phyloP scores from a whole-genome alignment of 2,888 invertebrate species.

The Cephus spinipes region DNA sequence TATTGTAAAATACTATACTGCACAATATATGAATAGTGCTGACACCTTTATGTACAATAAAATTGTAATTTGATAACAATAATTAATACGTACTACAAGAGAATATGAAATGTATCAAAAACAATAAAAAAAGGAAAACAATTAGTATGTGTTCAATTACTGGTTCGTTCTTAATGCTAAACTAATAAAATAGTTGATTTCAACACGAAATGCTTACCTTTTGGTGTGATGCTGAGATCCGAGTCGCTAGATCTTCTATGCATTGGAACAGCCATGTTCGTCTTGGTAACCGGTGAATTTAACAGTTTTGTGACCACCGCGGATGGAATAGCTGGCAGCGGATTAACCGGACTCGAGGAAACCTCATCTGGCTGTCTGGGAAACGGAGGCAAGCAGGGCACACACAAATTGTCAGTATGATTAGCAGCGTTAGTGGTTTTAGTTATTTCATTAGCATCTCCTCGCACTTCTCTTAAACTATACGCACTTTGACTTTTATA shows the following conservation, averaged over 20 bases:
- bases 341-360: constrained; percentile 53
- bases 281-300: constrained; percentile 70
- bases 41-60: neutral
- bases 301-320: constrained; percentile 71
- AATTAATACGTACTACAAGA: neutral
- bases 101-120: constrained; percentile 7
- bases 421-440: constrained; percentile 56
- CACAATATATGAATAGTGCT: neutral
- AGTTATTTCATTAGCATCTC: constrained; percentile 33
- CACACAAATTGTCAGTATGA: constrained; percentile 64
- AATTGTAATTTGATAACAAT: neutral
- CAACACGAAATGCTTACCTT: constrained; percentile 74
- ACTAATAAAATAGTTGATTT: neutral
- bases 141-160: constrained; percentile 16
- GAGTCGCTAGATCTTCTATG: constrained; percentile 92
- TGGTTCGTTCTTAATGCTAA: neutral
- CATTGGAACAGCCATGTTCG: constrained; percentile 65
- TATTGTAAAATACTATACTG: neutral
- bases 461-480: constrained; percentile 38
- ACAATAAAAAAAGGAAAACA: constrained; percentile 17
- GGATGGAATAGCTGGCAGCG: constrained; percentile 37
- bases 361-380: constrained; percentile 60
- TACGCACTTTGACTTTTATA: constrained; percentile 42
- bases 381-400: constrained; percentile 62
- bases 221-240: constrained; percentile 91